Evolutionary conservation across 2,888 invertebrate genomes (phyloP).

Genomic region (Allacma fusca): DNA sequence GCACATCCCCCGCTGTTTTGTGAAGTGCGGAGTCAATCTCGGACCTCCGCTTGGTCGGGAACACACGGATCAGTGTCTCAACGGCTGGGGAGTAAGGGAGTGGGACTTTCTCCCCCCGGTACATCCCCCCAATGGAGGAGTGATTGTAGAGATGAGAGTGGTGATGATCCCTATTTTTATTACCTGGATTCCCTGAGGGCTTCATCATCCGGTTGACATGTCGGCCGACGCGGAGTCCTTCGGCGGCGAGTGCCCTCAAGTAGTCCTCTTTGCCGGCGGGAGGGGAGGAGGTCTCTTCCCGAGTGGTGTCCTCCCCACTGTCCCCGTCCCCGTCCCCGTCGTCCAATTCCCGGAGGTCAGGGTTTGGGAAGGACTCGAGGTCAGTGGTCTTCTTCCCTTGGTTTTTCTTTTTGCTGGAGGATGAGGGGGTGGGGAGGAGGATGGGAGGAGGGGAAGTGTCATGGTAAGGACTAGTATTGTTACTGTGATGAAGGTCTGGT

Average conservation of each 20-base stretch:
- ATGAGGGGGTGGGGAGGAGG: background rate
- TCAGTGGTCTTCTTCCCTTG: conserved; percentile 4
- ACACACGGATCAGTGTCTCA: conserved; percentile 87
- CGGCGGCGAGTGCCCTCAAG: conserved; percentile 55
- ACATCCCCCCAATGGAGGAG: background rate
- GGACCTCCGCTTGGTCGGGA: conserved; percentile 83
- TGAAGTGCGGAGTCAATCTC: conserved; percentile 87
- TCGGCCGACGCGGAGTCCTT: conserved; percentile 56
- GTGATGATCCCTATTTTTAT: conserved; percentile 17
- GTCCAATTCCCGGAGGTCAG: background rate
- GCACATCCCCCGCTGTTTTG: conserved; percentile 85
- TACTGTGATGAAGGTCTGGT: background rate
- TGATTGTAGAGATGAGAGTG: background rate
- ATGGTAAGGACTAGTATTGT: conserved; percentile 15
- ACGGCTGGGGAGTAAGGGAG: conserved; percentile 67
- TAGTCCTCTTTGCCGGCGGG: conserved; percentile 53
- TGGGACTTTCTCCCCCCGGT: background rate
- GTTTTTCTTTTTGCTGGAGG: background rate
- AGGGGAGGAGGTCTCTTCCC: background rate
- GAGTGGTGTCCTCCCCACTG: conserved; percentile 14
- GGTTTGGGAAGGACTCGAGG: background rate
- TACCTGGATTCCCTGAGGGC: conserved; percentile 3
- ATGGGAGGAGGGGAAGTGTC: conserved; percentile 5
- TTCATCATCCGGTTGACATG: conserved; percentile 57
- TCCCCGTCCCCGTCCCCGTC: background rate